Evolutionary conservation across 2,797 vertebrate species (phyloP).

Genomic region (Betta splendens): DNA sequence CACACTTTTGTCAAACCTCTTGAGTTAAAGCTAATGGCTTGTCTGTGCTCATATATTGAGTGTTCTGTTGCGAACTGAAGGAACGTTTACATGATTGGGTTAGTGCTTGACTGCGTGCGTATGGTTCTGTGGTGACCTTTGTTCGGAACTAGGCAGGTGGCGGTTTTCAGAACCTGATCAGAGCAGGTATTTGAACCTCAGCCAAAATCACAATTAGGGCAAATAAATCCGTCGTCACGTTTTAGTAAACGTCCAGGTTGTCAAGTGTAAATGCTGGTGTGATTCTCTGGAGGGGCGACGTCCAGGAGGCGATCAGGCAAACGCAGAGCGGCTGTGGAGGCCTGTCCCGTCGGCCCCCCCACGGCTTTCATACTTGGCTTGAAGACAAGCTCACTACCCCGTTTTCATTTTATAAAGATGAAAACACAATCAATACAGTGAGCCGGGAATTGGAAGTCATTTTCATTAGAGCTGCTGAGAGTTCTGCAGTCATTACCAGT

Average conservation of each 20-base stretch:
- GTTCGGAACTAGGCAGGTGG: neutral
- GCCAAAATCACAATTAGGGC: conserved; percentile 10
- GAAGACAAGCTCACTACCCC: conserved; percentile 61
- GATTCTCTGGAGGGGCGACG: conserved; percentile 34
- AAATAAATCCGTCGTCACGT: conserved; percentile 9
- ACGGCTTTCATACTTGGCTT: conserved; percentile 58
- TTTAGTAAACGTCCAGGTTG: neutral
- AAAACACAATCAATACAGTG: conserved; percentile 85
- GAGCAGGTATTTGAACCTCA: neutral
- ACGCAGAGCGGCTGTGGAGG: conserved; percentile 11
- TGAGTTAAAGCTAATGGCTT: no score
- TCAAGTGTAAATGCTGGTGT: conserved; percentile 10
- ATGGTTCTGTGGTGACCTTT: no score
- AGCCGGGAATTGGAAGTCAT: conserved; percentile 83
- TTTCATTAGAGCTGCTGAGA: conserved; percentile 82
- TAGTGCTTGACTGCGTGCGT: no score
- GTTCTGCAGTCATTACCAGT: conserved; percentile 82
- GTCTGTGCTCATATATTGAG: no score
- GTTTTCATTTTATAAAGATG: conserved; percentile 83
- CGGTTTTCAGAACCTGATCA: neutral
- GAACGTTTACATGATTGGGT: no score
- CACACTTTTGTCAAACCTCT: no score
- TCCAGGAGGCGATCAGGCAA: conserved; percentile 30
- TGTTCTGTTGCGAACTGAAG: no score
- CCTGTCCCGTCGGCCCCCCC: conserved; percentile 24